Evolutionary conservation across 2,888 invertebrate genomes (phyloP).

Genomic region (Leptopilina drosophilae): DNA sequence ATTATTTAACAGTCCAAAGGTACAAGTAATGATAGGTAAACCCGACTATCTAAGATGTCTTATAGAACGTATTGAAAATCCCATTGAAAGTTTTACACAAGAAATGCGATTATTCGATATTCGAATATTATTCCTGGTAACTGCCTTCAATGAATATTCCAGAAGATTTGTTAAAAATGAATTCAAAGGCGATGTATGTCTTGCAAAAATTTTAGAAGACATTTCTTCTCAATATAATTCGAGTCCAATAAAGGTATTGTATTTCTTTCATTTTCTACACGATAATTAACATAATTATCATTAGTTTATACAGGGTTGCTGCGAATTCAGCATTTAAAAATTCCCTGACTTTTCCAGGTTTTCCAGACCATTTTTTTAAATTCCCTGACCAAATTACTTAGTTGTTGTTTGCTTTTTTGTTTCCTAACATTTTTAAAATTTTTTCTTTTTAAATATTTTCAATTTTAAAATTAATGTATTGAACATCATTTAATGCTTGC

Average conservation of each 20-base stretch:
- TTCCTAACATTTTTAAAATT: too few relatives aligned
- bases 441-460: too few relatives aligned
- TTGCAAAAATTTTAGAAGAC: constrained; percentile 84
- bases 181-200: constrained; percentile 83
- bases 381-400: too few relatives aligned
- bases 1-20: constrained; percentile 85
- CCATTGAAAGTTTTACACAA: constrained; percentile 81
- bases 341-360: too few relatives aligned
- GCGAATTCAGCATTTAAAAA: too few relatives aligned
- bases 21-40: constrained; percentile 78
- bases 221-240: constrained; percentile 73
- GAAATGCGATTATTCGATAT: constrained; percentile 91
- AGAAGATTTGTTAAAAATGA: constrained; percentile 83
- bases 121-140: constrained; percentile 91
- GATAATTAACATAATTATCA: too few relatives aligned
- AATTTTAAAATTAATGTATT: too few relatives aligned
- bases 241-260: constrained; percentile 30
- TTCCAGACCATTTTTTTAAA: too few relatives aligned
- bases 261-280: neutral
- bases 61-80: constrained; percentile 84
- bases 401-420: too few relatives aligned
- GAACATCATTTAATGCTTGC: too few relatives aligned
- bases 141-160: constrained; percentile 87
- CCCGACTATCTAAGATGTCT: constrained; percentile 78
- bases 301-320: too few relatives aligned